These are phyloP conservation scores for Synodontis membranacea DNA, from an alignment of 2,113 vertebrate genomes.

Conservation along the genomic window DNA sequence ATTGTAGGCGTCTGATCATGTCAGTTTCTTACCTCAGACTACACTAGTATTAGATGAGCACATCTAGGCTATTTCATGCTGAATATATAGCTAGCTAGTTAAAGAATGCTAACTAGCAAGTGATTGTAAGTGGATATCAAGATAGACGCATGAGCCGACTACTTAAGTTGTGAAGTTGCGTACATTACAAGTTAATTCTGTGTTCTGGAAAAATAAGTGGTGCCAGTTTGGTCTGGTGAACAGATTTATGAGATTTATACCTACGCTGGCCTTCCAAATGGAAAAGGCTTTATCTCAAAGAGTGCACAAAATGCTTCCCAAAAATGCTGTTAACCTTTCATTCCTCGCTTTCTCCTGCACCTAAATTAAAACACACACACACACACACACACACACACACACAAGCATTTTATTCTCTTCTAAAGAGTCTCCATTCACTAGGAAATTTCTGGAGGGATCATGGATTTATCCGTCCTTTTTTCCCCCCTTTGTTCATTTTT, in stretches of 20 bases:
- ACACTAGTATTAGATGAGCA: too few species aligned
- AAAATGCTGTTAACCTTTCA: constrained; percentile 21
- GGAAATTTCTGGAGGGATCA: too few species aligned
- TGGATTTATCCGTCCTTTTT: too few species aligned
- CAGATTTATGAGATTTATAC: not conserved
- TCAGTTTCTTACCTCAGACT: too few species aligned
- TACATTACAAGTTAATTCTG: not conserved
- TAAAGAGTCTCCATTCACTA: too few species aligned
- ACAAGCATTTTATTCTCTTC: too few species aligned
- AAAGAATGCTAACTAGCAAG: not conserved
- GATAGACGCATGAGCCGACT: not conserved
- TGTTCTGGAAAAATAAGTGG: not conserved
- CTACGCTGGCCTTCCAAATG: not conserved
- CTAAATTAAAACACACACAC: constrained; percentile 5
- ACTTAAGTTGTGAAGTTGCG: not conserved
- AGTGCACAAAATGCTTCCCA: not conserved
- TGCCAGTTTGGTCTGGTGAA: not conserved
- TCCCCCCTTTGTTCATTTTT: too few species aligned
- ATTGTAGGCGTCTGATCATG: too few species aligned
- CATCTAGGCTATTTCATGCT: not conserved
- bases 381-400: not conserved
- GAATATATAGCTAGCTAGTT: not conserved
- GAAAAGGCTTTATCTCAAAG: constrained; percentile 2
- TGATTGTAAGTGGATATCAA: not conserved
- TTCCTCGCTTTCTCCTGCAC: not conserved